Percentiles rank a stretch among this genome's conserved stretches.
Conservation (phyloP, 1,140 invertebrate species). For the Sitodiplosis mosellana region DNA sequence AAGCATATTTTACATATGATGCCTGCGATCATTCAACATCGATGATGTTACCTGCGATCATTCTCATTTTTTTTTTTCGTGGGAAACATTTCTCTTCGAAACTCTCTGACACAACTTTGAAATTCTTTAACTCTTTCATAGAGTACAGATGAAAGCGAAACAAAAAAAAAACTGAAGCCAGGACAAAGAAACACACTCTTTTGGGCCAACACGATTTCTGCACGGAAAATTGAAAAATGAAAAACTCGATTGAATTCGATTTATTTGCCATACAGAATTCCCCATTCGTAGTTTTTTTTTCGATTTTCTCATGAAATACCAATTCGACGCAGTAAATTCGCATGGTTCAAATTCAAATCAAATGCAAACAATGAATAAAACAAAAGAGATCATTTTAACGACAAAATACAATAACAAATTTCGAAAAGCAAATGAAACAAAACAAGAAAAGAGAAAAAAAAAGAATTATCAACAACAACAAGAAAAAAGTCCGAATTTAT, state of each 20-base stretch:
- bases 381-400: too few species aligned
- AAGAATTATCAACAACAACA: background rate
- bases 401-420: background rate
- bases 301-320: background rate
- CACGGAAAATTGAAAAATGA: background rate
- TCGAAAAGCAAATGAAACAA: background rate
- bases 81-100: background rate
- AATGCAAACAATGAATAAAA: background rate
- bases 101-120: too few species aligned
- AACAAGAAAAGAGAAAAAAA: background rate
- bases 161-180: too few species aligned
- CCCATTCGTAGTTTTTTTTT: too few species aligned
- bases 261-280: too few species aligned
- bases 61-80: background rate
- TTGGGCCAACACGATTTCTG: background rate
- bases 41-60: too few species aligned
- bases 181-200: too few species aligned
- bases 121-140: too few species aligned
- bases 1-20: background rate
- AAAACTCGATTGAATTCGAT: too few species aligned
- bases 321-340: background rate
- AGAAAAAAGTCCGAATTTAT: constrained; percentile 5
- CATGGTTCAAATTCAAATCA: background rate
- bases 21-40: too few species aligned
- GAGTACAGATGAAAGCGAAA: too few species aligned